phyloP scores from a whole-genome alignment of 2,797 vertebrate species.

The Pseudocheirus occidentalis region DNA sequence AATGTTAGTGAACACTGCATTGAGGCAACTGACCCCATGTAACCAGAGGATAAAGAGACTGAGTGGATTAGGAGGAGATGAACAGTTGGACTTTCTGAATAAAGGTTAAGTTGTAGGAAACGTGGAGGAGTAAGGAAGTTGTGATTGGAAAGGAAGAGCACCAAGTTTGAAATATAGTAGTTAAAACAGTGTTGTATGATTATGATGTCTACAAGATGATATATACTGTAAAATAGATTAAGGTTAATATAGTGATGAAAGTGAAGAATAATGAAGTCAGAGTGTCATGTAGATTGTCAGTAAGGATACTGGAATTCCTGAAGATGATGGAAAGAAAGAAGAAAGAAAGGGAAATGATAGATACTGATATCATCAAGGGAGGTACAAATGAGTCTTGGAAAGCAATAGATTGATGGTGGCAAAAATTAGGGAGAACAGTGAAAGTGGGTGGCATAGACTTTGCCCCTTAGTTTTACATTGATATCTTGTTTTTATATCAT shows the following conservation, averaged over 20 bases:
- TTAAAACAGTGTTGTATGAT: not conserved
- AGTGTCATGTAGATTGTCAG: not conserved
- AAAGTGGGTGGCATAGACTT: not conserved
- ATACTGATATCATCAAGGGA: not conserved
- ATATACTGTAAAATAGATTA: not conserved
- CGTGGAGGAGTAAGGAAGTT: not conserved
- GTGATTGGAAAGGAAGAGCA: not conserved
- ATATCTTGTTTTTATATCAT: not conserved
- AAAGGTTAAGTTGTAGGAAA: not conserved
- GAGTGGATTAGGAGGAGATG: not conserved
- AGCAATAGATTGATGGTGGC: not conserved
- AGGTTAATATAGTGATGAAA: not conserved
- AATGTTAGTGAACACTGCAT: not conserved
- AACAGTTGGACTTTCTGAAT: not conserved
- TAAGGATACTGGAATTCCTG: not conserved
- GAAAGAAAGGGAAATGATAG: not conserved
- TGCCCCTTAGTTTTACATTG: not conserved
- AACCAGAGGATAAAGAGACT: not conserved
- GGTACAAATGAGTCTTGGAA: not conserved
- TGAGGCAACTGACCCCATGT: not conserved
- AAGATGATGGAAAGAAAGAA: not conserved
- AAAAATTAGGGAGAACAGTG: not conserved
- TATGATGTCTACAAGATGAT: not conserved
- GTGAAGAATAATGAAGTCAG: not conserved
- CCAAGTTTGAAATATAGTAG: not conserved